Evolutionary conservation across 2,113 vertebrate genomes (phyloP), one percentile per base, ranked within the genome.

Genomic region (Macquaria australasica): DNA sequence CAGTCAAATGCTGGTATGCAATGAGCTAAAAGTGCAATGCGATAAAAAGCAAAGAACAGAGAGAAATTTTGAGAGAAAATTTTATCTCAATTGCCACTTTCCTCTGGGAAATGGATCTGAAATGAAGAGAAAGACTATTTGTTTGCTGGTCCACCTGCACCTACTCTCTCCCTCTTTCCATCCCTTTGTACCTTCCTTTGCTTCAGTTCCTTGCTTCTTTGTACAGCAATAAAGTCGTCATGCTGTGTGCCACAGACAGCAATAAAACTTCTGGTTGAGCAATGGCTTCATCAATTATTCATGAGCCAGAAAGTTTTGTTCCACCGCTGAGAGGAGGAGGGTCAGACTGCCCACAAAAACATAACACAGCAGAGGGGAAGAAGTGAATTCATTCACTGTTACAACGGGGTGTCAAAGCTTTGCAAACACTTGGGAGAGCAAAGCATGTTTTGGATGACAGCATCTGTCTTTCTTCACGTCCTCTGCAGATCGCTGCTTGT

Each of bases 221-320:
- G 12, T 56, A 68, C 8, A 73, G 45, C 3, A 43, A 56, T 39
- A 60, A 25, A 71, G 58, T 62, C 3, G 2, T 56, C 43, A 50
- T 59, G 21, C 16, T 53, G 58, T 58, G 51, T 56, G 39, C 18
- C 56, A 76, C 62, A 79, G 37, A 39, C 18, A 31, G 28, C 45
- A 64, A 62, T n/a, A 45, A 79, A 34, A 77, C 62, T 28, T 45
- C 11, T 79, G 5, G 77, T 66, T 81, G 58, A 73, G 66, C 50
- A 74, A 77, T 31, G 45, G 18, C 5, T 77, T 87, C 70, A 87
- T 86, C 58, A 88, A 73, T 84, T 56, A 90, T 87, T 89, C 71
- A 87, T 79, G 48, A 76, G 53, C 20, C 10, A 31, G n/a, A 79
- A 69, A 58, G 59, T 69, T 85, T 85, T 87, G 14, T 73, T 86